phyloP scores from a whole-genome alignment of 2,888 invertebrate genomes.

The Luperina testacea region DNA sequence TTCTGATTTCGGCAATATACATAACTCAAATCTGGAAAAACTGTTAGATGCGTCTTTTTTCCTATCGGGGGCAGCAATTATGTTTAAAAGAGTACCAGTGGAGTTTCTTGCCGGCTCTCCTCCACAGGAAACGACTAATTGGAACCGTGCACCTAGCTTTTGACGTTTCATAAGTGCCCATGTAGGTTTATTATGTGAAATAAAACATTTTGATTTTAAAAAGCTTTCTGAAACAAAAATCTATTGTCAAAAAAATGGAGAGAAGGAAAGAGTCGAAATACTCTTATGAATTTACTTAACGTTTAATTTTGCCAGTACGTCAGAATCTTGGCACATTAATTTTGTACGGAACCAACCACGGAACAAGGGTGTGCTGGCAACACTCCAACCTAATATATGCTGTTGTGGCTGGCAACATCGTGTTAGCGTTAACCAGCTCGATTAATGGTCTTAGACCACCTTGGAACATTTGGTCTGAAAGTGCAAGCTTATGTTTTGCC shows the following conservation, averaged over 20 bases:
- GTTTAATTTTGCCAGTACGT: conserved; percentile 18
- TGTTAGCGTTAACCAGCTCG: conserved; percentile 50
- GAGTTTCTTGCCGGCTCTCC: too few relatives aligned
- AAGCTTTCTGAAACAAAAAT: not conserved
- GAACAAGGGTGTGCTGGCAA: conserved; percentile 56
- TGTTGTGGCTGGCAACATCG: conserved; percentile 61
- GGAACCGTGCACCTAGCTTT: too few relatives aligned
- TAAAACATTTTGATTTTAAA: not conserved
- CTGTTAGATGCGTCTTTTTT: too few relatives aligned
- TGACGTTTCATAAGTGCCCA: too few relatives aligned
- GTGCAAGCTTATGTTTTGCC: conserved; percentile 1
- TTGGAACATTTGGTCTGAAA: conserved; percentile 27
- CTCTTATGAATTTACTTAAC: not conserved
- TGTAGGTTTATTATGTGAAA: too few relatives aligned
- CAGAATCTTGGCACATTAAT: conserved; percentile 48
- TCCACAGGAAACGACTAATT: too few relatives aligned
- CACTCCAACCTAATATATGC: conserved; percentile 65
- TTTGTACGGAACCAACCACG: conserved; percentile 53
- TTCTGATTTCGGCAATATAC: too few relatives aligned
- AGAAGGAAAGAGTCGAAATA: not conserved
- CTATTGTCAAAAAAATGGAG: not conserved
- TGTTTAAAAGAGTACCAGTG: too few relatives aligned
- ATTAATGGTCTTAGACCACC: conserved; percentile 56
- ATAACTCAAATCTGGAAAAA: too few relatives aligned
- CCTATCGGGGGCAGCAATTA: too few relatives aligned